Conservation (phyloP, 2,888 invertebrate genomes). For the Acronicta leporina region DNA sequence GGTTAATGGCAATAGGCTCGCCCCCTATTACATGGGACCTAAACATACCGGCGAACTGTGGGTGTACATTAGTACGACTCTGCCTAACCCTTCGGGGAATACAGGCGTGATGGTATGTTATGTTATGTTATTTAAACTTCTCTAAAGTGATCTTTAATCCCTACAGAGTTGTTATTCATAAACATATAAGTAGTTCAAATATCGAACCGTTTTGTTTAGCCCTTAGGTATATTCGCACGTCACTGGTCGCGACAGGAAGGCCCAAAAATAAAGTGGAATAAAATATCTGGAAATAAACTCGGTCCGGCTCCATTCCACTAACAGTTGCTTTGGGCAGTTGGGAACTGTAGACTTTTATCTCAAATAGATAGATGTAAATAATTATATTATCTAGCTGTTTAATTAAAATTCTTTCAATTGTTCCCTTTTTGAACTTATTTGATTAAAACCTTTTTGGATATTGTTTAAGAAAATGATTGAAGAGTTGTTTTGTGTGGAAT, state of each 20-base stretch:
- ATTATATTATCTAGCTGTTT: slow-evolving; percentile 23
- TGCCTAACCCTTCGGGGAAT: too few relatives aligned
- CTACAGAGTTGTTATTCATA: too few relatives aligned
- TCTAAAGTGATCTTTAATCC: too few relatives aligned
- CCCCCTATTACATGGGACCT: too few relatives aligned
- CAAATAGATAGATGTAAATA: slow-evolving; percentile 38
- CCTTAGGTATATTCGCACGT: slow-evolving; percentile 88
- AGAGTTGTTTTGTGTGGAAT: too few relatives aligned
- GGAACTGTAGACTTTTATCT: slow-evolving; percentile 33
- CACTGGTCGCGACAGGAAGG: slow-evolving; percentile 82
- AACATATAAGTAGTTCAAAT: not conserved
- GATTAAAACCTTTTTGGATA: not conserved
- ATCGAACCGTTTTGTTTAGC: slow-evolving; percentile 59
- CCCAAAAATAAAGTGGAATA: slow-evolving; percentile 85
- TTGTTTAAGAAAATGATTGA: too few relatives aligned
- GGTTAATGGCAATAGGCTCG: too few relatives aligned
- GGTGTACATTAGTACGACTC: too few relatives aligned
- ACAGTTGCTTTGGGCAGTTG: slow-evolving; percentile 61
- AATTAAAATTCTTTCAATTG: slow-evolving; percentile 24
- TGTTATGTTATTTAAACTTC: too few relatives aligned
- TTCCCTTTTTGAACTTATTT: not conserved
- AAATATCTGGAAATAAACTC: slow-evolving; percentile 85
- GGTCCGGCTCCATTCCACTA: slow-evolving; percentile 69
- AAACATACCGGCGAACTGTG: too few relatives aligned
- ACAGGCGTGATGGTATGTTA: too few relatives aligned